Percentiles rank a stretch among this genome's conserved stretches.
phyloP scores from a whole-genome alignment of 2,888 invertebrate genomes.

The Eretmocerus hayati region DNA sequence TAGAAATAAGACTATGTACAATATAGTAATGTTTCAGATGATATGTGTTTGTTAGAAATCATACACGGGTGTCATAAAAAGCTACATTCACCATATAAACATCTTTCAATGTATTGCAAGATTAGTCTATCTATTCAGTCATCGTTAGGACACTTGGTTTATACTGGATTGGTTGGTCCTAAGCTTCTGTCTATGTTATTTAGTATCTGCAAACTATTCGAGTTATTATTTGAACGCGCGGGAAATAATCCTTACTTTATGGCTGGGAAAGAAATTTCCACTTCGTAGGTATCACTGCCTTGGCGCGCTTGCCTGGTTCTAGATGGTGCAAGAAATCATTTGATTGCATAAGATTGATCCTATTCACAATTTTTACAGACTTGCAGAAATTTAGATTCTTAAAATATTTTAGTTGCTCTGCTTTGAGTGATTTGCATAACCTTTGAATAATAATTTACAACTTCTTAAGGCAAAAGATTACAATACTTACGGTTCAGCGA shows the following conservation, averaged over 20 bases:
- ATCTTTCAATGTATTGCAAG: no score
- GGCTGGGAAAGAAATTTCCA: slow-evolving; percentile 87
- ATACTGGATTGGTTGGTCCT: no score
- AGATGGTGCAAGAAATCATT: slow-evolving; percentile 31
- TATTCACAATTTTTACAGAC: slow-evolving; percentile 11
- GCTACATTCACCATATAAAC: no score
- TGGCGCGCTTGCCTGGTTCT: slow-evolving; percentile 79
- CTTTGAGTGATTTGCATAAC: background rate
- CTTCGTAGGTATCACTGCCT: slow-evolving; percentile 83
- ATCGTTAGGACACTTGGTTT: no score
- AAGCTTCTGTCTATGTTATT: no score
- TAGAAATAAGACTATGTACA: no score
- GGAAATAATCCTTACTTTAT: slow-evolving; percentile 65
- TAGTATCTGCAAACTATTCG: slow-evolving; percentile 20
- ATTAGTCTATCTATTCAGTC: no score
- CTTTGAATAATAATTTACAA: slow-evolving; percentile 8
- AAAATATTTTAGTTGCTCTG: background rate
- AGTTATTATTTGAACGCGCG: slow-evolving; percentile 9
- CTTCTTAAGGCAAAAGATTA: background rate
- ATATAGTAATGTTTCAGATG: no score
- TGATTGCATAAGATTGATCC: slow-evolving; percentile 27
- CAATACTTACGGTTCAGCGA: slow-evolving; percentile 74
- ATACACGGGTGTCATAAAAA: no score
- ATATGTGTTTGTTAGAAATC: no score
- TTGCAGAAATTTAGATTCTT: slow-evolving; percentile 5